Percentiles rank a stretch among this genome's conserved stretches.
Evolutionary conservation across 2,888 invertebrate species (phyloP).

Genomic region (Drosophila neotestacea): DNA sequence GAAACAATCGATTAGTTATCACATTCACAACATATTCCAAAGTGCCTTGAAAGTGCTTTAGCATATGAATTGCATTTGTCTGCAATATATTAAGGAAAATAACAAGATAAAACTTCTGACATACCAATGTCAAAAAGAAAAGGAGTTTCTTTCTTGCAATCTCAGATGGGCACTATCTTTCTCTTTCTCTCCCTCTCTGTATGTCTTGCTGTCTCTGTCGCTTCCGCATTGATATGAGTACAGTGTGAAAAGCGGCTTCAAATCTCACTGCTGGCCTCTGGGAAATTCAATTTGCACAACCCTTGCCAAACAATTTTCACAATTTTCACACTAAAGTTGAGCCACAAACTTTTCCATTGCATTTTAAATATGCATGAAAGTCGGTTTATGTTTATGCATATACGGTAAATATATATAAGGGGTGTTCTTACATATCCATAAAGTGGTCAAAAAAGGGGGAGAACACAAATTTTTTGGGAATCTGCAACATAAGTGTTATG

Average conservation of each 20-base stretch:
- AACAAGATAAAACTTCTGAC: neutral
- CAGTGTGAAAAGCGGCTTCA: slow-evolving; percentile 18
- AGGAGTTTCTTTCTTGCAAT: neutral
- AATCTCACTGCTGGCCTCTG: slow-evolving; percentile 42
- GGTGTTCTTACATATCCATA: too few species aligned
- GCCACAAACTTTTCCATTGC: slow-evolving; percentile 60
- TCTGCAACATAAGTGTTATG: slow-evolving; percentile 40
- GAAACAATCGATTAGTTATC: neutral
- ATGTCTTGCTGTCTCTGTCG: neutral
- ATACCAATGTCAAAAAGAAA: slow-evolving; percentile 1
- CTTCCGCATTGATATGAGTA: neutral
- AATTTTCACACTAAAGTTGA: slow-evolving; percentile 68
- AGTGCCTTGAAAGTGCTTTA: slow-evolving; percentile 36
- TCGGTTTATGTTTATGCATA: slow-evolving; percentile 60
- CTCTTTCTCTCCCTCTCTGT: neutral
- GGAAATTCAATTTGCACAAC: slow-evolving; percentile 63
- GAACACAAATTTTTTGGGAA: neutral
- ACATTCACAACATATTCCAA: neutral
- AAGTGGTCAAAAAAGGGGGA: neutral
- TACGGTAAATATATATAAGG: slow-evolving; percentile 13
- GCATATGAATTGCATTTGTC: slow-evolving; percentile 27
- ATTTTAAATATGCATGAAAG: slow-evolving; percentile 69
- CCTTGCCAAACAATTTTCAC: slow-evolving; percentile 55
- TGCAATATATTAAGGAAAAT: neutral
- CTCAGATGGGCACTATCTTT: neutral